These are phyloP conservation scores for Eulemur mongoz DNA, from an alignment of 2,797 vertebrate genomes.

Conservation along the genomic window DNA sequence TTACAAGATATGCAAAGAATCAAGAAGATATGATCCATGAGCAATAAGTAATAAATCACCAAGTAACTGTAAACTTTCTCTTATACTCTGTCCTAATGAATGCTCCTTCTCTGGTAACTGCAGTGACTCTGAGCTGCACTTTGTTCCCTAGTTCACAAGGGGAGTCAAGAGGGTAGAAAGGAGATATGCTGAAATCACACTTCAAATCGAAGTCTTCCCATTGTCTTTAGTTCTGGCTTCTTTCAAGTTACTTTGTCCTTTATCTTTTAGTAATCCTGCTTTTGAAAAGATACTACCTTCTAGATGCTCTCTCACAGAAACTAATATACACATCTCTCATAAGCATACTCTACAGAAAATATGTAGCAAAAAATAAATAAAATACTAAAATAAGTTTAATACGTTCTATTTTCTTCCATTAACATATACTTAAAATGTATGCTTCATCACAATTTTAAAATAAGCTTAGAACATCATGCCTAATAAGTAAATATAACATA, in stretches of 20 bases:
- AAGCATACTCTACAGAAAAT: background rate
- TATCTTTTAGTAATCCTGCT: background rate
- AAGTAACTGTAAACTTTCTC: background rate
- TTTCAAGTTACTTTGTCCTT: background rate
- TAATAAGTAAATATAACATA: background rate
- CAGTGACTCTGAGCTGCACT: background rate
- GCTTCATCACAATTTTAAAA: background rate
- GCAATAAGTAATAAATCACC: background rate
- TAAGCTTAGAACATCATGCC: background rate
- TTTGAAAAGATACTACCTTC: background rate
- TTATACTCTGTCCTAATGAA: background rate
- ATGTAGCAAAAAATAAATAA: background rate
- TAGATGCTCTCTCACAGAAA: background rate
- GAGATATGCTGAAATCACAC: background rate
- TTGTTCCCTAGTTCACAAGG: background rate
- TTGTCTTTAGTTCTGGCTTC: background rate
- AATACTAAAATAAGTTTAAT: background rate
- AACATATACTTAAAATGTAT: background rate
- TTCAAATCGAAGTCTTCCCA: background rate
- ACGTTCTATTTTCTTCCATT: background rate
- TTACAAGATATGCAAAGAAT: background rate
- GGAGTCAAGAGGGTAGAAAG: background rate
- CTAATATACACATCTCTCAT: background rate
- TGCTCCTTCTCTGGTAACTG: background rate
- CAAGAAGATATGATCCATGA: background rate